Conservation (phyloP, 1,140 invertebrate genomes). For the Drosophila bocqueti region DNA sequence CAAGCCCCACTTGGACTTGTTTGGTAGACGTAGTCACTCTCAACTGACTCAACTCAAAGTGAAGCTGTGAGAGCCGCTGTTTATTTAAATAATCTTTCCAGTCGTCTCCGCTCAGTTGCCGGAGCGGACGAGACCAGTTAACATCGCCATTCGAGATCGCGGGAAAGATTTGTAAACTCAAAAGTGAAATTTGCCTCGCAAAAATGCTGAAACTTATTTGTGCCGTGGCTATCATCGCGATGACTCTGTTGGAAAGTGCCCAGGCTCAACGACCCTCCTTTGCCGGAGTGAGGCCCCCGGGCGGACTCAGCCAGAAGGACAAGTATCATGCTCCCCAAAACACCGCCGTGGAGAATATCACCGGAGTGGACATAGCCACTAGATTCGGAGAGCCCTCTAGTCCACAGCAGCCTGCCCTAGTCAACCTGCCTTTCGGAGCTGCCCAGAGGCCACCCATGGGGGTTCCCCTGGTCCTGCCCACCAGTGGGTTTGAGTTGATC, state of each 20-base stretch:
- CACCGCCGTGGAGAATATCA: conserved; percentile 65
- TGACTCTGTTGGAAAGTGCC: conserved; percentile 39
- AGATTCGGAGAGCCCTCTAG: conserved; percentile 63
- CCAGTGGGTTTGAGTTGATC: conserved; percentile 22
- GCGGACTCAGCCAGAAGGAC: conserved; percentile 77
- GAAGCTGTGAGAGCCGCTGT: conserved; percentile 33
- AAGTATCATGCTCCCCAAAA: conserved; percentile 68
- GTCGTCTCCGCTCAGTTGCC: conserved; percentile 52
- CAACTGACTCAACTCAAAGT: conserved; percentile 22
- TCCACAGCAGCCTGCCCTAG: conserved; percentile 12
- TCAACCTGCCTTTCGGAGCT: conserved; percentile 59
- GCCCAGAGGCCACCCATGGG: conserved; percentile 74
- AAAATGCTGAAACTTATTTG: conserved; percentile 50
- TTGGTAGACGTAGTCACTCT: conserved; percentile 1
- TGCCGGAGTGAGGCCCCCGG: conserved; percentile 72
- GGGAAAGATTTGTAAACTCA: conserved; percentile 25
- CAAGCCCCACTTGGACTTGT: conserved; percentile 13
- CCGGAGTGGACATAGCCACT: conserved; percentile 61
- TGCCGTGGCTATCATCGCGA: conserved; percentile 20
- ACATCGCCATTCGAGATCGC: background rate
- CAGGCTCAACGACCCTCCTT: conserved; percentile 76
- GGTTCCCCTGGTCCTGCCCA: conserved; percentile 61
- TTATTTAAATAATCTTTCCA: conserved; percentile 69
- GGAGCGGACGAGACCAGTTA: conserved; percentile 23
- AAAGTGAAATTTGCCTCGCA: conserved; percentile 27